phyloP scores from a whole-genome alignment of 2,888 invertebrate species.

The Dusona sp. region DNA sequence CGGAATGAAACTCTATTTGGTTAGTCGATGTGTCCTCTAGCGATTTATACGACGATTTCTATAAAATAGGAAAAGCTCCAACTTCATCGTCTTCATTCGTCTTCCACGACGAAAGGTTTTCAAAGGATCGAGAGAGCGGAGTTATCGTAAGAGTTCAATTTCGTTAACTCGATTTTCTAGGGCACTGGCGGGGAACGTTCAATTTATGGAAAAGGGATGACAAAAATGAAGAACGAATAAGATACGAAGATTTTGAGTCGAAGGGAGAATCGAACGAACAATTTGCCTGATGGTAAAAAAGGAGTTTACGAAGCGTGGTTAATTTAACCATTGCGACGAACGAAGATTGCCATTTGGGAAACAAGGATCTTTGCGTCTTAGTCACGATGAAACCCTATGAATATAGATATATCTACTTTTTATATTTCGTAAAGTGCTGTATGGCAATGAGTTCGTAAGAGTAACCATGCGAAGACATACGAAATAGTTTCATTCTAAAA shows the following conservation, averaged over 20 bases:
- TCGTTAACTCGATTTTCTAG: constrained; percentile 27
- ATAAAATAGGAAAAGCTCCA: not conserved
- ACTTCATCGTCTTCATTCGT: not conserved
- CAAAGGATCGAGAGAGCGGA: not conserved
- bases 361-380: constrained; percentile 39
- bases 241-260: constrained; percentile 27
- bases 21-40: no score
- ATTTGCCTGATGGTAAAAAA: constrained; percentile 38
- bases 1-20: not conserved
- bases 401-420: not conserved
- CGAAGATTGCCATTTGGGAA: constrained; percentile 57
- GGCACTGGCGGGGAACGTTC: not conserved
- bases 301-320: constrained; percentile 63
- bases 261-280: constrained; percentile 51
- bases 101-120: not conserved
- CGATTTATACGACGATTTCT: no score
- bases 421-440: constrained; percentile 24
- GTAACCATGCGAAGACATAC: constrained; percentile 36
- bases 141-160: constrained; percentile 19
- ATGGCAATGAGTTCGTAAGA: constrained; percentile 51
- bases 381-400: constrained; percentile 49
- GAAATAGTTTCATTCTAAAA: constrained; percentile 11
- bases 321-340: constrained; percentile 60
- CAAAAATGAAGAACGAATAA: constrained; percentile 15
- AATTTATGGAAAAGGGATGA: constrained; percentile 40